These are phyloP conservation scores for Panurus biarmicus DNA, from an alignment of 2,113 vertebrate genomes.

Conservation along the genomic window DNA sequence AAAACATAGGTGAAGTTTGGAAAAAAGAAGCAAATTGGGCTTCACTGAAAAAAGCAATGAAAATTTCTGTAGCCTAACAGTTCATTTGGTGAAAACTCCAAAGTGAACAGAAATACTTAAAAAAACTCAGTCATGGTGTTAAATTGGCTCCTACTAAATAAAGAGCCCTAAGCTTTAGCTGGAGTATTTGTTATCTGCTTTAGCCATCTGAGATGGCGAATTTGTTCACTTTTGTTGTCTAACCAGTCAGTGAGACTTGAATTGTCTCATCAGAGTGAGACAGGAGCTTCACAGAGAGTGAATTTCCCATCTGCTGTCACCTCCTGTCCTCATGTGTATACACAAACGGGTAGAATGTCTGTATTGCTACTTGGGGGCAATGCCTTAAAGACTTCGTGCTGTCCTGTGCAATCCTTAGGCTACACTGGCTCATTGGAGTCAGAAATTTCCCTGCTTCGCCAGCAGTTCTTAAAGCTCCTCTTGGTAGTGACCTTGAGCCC, in stretches of 20 bases:
- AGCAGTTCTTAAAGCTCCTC: not conserved
- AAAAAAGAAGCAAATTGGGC: not conserved
- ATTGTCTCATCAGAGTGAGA: not conserved
- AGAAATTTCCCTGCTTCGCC: not conserved
- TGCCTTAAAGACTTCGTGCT: not conserved
- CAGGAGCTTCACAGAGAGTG: not conserved
- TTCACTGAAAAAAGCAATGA: not conserved
- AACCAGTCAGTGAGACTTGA: not conserved
- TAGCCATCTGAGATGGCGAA: not conserved
- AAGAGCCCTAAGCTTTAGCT: not conserved
- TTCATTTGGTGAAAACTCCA: not conserved
- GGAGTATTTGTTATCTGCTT: not conserved
- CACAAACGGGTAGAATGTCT: not conserved
- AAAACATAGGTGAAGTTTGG: not conserved
- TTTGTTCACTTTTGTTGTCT: not conserved
- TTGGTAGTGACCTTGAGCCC: not conserved
- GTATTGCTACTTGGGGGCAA: not conserved
- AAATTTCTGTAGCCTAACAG: not conserved
- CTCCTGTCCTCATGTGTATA: fast-evolving
- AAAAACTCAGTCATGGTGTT: not conserved
- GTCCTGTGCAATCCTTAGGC: not conserved
- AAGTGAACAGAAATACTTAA: not conserved
- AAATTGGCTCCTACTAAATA: not conserved
- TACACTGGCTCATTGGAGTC: not conserved
- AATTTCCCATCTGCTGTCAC: not conserved